A percentile compares a stretch with the other conserved stretches of the same genome.
These are phyloP conservation scores for Excalfactoria chinensis DNA, from an alignment of 2,113 vertebrate genomes.

Conservation along the genomic window DNA sequence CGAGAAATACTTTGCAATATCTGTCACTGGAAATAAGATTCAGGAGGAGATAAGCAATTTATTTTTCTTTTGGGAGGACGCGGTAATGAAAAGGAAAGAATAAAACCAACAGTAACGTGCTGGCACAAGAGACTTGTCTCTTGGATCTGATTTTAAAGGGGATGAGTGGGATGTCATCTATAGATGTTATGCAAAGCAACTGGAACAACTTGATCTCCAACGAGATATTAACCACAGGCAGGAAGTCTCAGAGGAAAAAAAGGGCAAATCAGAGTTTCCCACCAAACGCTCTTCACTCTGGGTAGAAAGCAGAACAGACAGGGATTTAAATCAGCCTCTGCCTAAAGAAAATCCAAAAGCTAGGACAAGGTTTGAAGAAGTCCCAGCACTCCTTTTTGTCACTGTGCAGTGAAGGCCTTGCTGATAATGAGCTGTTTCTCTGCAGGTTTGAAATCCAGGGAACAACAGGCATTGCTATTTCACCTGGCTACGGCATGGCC, in stretches of 20 bases:
- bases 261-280: background rate
- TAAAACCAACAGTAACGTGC: background rate
- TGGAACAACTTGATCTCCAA: background rate
- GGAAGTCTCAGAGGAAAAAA: background rate
- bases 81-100: background rate
- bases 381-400: background rate
- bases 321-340: background rate
- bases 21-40: background rate
- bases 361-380: background rate
- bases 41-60: background rate
- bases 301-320: background rate
- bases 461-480: background rate
- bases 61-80: background rate
- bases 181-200: background rate
- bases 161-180: background rate
- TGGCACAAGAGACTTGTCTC: background rate
- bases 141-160: background rate
- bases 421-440: background rate
- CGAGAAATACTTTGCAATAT: background rate
- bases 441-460: background rate
- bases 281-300: background rate
- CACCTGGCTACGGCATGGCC: rapidly evolving
- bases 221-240: background rate
- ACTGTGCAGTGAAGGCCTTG: rapidly evolving
- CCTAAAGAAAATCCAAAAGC: background rate